These are phyloP conservation scores for Luehdorfia chinensis DNA, from an alignment of 1,140 invertebrate genomes.

Conservation along the genomic window DNA sequence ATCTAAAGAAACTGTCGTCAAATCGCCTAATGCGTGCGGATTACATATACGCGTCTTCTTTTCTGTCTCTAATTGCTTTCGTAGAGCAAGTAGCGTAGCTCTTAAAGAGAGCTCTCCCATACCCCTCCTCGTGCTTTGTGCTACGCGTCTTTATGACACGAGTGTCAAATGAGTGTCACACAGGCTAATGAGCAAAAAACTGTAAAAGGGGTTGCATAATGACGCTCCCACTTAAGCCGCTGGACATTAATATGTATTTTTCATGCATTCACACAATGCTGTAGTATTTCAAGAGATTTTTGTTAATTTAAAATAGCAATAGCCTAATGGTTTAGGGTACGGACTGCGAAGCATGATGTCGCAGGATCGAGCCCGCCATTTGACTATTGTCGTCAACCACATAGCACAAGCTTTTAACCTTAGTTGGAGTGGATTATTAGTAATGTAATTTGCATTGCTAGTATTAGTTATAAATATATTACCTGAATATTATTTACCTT, in stretches of 20 bases:
- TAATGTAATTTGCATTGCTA: no score
- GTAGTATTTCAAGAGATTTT: no score
- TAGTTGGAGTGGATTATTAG: no score
- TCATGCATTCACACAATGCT: neutral
- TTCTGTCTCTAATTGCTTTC: constrained; percentile 5
- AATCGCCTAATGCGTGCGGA: neutral
- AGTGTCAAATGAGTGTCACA: constrained; percentile 12
- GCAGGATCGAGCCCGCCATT: no score
- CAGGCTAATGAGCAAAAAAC: constrained; percentile 14
- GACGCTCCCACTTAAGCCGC: neutral
- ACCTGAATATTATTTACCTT: no score
- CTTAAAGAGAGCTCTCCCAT: neutral
- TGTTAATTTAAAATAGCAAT: no score
- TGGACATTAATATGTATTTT: neutral
- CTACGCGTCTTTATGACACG: constrained; percentile 6
- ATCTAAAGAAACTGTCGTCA: no score
- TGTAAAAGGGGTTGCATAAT: constrained; percentile 9
- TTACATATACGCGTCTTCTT: constrained; percentile 7
- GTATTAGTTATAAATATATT: no score
- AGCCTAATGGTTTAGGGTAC: no score
- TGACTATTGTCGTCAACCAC: no score
- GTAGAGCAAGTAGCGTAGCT: neutral
- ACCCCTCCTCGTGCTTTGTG: neutral
- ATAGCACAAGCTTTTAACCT: no score
- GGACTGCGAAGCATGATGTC: no score